phyloP scores from a whole-genome alignment of 2,888 invertebrate genomes.

The Phytoseiulus persimilis region DNA sequence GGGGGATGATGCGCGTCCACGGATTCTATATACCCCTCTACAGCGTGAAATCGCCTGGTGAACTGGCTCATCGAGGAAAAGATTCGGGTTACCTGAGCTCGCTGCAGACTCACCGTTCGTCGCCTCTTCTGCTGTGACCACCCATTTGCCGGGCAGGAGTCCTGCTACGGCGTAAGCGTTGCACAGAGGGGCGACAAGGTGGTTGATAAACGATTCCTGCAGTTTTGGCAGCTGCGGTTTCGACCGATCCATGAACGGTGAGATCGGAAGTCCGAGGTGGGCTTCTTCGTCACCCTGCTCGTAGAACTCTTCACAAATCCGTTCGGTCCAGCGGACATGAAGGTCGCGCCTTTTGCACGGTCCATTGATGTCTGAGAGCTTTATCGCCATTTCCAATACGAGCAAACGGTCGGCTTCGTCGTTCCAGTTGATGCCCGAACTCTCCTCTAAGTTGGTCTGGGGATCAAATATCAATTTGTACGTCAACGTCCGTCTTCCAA shows the following conservation, averaged over 20 bases:
- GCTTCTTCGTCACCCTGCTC: conserved; percentile 59
- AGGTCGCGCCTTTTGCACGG: conserved; percentile 56
- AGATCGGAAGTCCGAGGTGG: conserved; percentile 54
- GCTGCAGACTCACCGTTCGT: conserved; percentile 46
- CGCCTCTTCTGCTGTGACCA: conserved; percentile 44
- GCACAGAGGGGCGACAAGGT: conserved; percentile 57
- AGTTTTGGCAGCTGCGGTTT: conserved; percentile 57
- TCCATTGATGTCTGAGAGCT: conserved; percentile 59
- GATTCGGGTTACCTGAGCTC: conserved; percentile 41
- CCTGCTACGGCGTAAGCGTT: conserved; percentile 54
- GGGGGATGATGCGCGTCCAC: too few relatives aligned
- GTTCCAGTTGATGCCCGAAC: conserved; percentile 56
- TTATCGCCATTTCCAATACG: conserved; percentile 56
- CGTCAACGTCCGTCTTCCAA: not conserved
- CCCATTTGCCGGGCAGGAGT: conserved; percentile 54
- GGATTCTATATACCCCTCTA: too few relatives aligned
- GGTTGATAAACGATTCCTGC: conserved; percentile 58
- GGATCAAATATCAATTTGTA: not conserved
- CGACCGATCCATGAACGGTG: conserved; percentile 58
- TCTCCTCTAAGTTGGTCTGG: conserved; percentile 49
- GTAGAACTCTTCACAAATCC: conserved; percentile 58
- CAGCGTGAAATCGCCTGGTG: too few relatives aligned
- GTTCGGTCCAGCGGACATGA: conserved; percentile 56
- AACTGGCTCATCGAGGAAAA: not conserved
- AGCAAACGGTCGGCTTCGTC: conserved; percentile 56